phyloP scores from a whole-genome alignment of 1,140 invertebrate species.

The Procambarus virginalis region DNA sequence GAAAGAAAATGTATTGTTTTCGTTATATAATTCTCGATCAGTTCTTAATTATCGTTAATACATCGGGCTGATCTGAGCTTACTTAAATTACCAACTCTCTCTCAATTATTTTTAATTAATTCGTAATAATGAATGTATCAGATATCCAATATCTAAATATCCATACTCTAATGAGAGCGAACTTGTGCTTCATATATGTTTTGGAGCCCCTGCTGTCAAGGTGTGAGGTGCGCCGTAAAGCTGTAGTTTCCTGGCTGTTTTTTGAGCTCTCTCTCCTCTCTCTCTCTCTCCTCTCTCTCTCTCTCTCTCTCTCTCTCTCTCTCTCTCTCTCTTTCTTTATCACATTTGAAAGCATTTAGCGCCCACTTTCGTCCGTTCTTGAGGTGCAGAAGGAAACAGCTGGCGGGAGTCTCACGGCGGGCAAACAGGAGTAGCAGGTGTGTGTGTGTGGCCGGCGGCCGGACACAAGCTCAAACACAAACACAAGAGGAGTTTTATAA shows the following conservation, averaged over 20 bases:
- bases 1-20: neutral
- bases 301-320: slow-evolving; percentile 6
- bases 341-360: neutral
- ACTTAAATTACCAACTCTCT: neutral
- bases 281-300: slow-evolving; percentile 6
- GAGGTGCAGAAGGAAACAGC: too few relatives aligned
- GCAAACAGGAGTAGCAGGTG: too few relatives aligned
- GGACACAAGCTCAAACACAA: too few relatives aligned
- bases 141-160: too few relatives aligned
- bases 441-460: too few relatives aligned
- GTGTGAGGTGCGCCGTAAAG: neutral
- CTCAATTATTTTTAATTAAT: neutral
- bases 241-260: neutral
- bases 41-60: too few relatives aligned
- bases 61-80: neutral
- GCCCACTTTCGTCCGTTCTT: too few relatives aligned
- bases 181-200: too few relatives aligned
- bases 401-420: too few relatives aligned
- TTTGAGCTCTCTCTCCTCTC: neutral
- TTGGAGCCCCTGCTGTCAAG: too few relatives aligned
- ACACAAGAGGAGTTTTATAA: too few relatives aligned
- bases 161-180: too few relatives aligned
- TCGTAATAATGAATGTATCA: neutral
- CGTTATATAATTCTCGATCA: neutral
- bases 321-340: neutral